A percentile compares a stretch with the other conserved stretches of the same genome.
These are phyloP conservation scores for Aplocera efformata DNA, from an alignment of 2,888 invertebrate species.

Conservation along the genomic window DNA sequence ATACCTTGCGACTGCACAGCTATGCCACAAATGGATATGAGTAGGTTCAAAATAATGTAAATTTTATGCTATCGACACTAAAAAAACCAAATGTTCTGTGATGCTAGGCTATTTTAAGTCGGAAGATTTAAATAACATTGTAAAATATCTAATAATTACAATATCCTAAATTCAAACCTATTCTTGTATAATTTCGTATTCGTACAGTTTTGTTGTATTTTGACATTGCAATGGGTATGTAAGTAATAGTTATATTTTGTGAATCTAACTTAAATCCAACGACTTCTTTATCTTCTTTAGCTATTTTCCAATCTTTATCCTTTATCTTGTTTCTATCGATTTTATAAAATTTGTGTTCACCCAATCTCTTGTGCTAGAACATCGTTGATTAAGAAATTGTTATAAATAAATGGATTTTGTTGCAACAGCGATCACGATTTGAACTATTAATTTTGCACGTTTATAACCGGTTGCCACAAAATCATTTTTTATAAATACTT, in stretches of 20 bases:
- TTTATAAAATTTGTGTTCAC: neutral
- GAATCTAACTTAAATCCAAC: conserved; percentile 15
- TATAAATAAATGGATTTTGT: conserved; percentile 52
- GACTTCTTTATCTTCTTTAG: conserved; percentile 1
- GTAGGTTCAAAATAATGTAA: conserved; percentile 78
- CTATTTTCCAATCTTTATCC: conserved; percentile 14
- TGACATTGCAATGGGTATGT: conserved; percentile 9
- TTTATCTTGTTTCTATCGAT: conserved; percentile 5
- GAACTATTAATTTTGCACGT: conserved; percentile 38
- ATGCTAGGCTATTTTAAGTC: conserved; percentile 20
- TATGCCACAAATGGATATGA: conserved; percentile 83
- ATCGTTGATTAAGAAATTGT: neutral
- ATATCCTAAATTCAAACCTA: too few species aligned
- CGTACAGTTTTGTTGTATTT: too few species aligned
- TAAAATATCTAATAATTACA: too few species aligned
- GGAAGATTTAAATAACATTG: conserved; percentile 8
- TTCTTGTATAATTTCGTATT: too few species aligned
- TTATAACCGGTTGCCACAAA: conserved; percentile 50
- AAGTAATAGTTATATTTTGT: conserved; percentile 5
- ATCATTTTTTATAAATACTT: conserved; percentile 42
- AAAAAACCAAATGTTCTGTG: conserved; percentile 34
- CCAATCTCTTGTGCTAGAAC: neutral
- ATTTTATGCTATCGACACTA: conserved; percentile 10
- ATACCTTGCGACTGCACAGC: conserved; percentile 79
- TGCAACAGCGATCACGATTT: conserved; percentile 43